phyloP scores from a whole-genome alignment of 2,797 vertebrate genomes.

The Artibeus lituratus region DNA sequence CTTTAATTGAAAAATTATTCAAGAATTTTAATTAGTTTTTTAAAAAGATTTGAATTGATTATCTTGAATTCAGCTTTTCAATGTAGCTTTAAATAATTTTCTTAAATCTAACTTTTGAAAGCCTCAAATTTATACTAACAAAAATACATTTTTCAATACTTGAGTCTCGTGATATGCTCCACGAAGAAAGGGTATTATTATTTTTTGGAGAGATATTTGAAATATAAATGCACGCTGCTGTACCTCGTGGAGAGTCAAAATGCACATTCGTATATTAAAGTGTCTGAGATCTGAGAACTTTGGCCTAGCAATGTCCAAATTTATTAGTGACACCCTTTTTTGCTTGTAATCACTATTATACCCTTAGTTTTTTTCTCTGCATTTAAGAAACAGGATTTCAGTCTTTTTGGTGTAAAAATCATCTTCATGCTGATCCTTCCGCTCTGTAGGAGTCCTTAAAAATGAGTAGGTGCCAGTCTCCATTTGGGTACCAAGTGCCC shows the following conservation, averaged over 20 bases:
- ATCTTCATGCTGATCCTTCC: background rate
- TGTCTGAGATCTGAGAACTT: background rate
- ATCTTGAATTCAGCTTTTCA: constrained; percentile 4
- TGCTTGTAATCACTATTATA: background rate
- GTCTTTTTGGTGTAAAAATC: constrained; percentile 24
- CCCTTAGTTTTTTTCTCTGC: background rate
- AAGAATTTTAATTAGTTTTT: constrained; percentile 12
- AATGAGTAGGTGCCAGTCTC: background rate
- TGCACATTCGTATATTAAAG: background rate
- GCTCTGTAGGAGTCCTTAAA: background rate
- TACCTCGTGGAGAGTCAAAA: background rate
- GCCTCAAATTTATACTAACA: background rate
- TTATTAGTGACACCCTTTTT: background rate
- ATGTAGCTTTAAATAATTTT: background rate
- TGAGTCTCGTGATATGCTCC: background rate
- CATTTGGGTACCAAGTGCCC: background rate
- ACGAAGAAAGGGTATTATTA: background rate
- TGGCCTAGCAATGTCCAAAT: background rate
- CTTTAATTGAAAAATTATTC: constrained; percentile 3
- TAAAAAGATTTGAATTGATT: background rate
- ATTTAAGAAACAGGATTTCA: constrained; percentile 13
- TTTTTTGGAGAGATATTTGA: background rate
- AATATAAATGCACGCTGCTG: background rate
- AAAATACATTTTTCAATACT: background rate
- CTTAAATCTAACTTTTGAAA: constrained; percentile 47